Evolutionary conservation across 2,888 invertebrate species (phyloP).

Genomic region (Scaptomyza caliginosa): DNA sequence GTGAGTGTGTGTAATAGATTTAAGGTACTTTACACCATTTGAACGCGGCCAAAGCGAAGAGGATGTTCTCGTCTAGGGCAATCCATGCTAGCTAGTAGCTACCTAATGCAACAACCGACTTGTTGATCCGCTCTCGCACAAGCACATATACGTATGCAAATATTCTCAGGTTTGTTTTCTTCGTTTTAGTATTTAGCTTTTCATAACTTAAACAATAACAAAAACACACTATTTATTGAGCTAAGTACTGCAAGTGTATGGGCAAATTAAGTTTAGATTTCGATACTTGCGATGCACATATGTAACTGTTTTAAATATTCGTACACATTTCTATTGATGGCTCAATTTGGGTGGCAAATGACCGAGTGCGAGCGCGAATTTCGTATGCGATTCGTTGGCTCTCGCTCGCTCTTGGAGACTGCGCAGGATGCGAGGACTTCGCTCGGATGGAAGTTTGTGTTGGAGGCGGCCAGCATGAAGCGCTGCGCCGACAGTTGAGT

Average conservation of each 20-base stretch:
- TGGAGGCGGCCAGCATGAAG: slow-evolving; percentile 40
- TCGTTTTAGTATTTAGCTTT: too few relatives aligned
- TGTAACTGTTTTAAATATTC: slow-evolving; percentile 6
- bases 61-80: background rate
- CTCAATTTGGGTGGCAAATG: slow-evolving; percentile 4
- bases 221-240: too few relatives aligned
- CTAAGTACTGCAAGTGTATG: too few relatives aligned
- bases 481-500: slow-evolving; percentile 64
- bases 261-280: background rate
- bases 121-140: slow-evolving; percentile 15
- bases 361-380: background rate
- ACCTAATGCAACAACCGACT: slow-evolving; percentile 2
- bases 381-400: background rate
- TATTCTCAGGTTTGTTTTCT: background rate
- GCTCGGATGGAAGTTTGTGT: slow-evolving; percentile 23
- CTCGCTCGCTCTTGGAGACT: slow-evolving; percentile 30
- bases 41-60: background rate
- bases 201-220: too few relatives aligned
- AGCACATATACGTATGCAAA: background rate
- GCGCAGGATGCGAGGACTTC: slow-evolving; percentile 44
- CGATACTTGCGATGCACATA: slow-evolving; percentile 6
- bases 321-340: slow-evolving; percentile 5
- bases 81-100: background rate
- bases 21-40: background rate
- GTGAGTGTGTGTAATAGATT: background rate